Conservation (phyloP, 1,140 invertebrate species). For the Bathynomus jamesi region DNA sequence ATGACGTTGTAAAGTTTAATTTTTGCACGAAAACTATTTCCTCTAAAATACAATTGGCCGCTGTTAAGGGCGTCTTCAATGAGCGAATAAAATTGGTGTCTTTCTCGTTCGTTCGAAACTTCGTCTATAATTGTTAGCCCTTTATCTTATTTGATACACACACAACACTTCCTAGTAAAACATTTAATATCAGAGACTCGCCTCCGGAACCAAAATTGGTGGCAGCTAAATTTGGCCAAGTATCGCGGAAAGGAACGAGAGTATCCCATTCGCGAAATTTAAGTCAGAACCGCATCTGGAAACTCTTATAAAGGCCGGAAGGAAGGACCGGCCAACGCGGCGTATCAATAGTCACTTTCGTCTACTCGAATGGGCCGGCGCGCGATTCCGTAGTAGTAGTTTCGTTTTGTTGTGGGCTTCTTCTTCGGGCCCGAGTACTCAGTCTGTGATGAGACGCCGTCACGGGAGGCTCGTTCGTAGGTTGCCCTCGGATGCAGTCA, state of each 20-base stretch:
- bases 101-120: too few species aligned
- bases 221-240: background rate
- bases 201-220: background rate
- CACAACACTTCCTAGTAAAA: background rate
- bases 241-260: background rate
- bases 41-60: too few species aligned
- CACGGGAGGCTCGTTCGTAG: background rate
- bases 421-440: too few species aligned
- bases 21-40: too few species aligned
- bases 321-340: background rate
- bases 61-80: too few species aligned
- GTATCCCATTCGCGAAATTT: constrained; percentile 1
- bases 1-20: too few species aligned
- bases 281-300: background rate
- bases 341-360: background rate
- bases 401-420: background rate
- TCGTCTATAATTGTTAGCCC: background rate
- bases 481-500: too few species aligned
- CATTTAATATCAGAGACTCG: background rate
- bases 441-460: background rate
- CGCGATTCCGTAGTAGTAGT: background rate
- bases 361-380: background rate
- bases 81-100: too few species aligned
- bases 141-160: background rate
- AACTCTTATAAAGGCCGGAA: background rate